phyloP scores from a whole-genome alignment of 1,140 invertebrate species.

The Pantala flavescens region DNA sequence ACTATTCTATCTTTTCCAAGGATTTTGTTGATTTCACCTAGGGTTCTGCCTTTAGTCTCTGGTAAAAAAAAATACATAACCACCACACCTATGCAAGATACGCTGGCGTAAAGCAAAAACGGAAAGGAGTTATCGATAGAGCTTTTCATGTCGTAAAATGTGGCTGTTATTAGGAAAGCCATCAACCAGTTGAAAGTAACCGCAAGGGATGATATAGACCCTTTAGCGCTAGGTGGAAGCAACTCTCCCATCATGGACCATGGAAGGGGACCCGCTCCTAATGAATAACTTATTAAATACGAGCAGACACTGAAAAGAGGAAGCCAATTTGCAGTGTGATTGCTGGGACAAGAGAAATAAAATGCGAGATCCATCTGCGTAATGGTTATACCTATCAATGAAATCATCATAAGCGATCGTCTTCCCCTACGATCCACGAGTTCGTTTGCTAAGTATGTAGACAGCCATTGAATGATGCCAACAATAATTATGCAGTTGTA shows the following conservation, averaged over 20 bases:
- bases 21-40: slow-evolving; percentile 53
- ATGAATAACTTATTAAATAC: slow-evolving; percentile 33
- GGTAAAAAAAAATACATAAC: slow-evolving; percentile 59
- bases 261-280: slow-evolving; percentile 38
- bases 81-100: slow-evolving; percentile 54
- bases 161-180: slow-evolving; percentile 41
- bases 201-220: slow-evolving; percentile 34
- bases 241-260: slow-evolving; percentile 38
- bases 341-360: slow-evolving; percentile 23
- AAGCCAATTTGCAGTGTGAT: slow-evolving; percentile 22
- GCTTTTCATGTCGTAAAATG: slow-evolving; percentile 33
- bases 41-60: slow-evolving; percentile 66
- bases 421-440: slow-evolving; percentile 39
- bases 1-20: not conserved
- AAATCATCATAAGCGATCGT: slow-evolving; percentile 32
- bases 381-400: slow-evolving; percentile 24
- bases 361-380: slow-evolving; percentile 23
- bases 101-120: slow-evolving; percentile 58
- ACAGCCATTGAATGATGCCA: slow-evolving; percentile 36
- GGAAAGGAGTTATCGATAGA: slow-evolving; percentile 21
- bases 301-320: slow-evolving; percentile 31
- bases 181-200: slow-evolving; percentile 38
- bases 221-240: slow-evolving; percentile 32
- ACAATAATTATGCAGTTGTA: slow-evolving; percentile 20
- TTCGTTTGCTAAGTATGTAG: slow-evolving; percentile 24